phyloP scores from a whole-genome alignment of 2,797 vertebrate genomes.

The Sebastes jordani region DNA sequence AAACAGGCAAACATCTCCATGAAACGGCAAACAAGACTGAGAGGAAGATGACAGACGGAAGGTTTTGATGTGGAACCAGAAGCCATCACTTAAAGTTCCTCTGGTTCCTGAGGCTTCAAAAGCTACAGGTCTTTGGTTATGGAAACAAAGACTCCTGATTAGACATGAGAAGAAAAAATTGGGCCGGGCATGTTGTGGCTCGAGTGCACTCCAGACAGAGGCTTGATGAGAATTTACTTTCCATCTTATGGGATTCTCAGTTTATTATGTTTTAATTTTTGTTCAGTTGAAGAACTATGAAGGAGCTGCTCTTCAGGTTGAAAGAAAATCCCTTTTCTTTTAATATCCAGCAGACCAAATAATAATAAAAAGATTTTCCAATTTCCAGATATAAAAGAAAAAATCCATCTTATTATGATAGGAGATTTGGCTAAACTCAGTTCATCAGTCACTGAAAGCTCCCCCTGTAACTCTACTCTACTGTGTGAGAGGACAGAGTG shows the following conservation, averaged over 20 bases:
- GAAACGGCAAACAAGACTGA: conserved; percentile 23
- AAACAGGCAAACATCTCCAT: conserved; percentile 25
- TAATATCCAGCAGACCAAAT: neutral
- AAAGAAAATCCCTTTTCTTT: neutral
- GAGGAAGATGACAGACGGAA: conserved; percentile 22
- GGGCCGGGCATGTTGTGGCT: conserved; percentile 37
- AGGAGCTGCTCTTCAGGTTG: neutral
- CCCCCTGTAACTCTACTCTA: neutral
- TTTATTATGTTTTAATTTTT: conserved; percentile 6
- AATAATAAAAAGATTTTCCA: neutral
- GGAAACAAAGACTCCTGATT: conserved; percentile 55
- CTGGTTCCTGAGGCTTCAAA: conserved; percentile 22
- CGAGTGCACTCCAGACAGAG: conserved; percentile 6
- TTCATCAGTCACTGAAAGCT: conserved; percentile 6
- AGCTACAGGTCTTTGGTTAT: conserved; percentile 14
- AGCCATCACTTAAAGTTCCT: conserved; percentile 53
- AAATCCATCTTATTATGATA: neutral
- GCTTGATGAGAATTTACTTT: conserved; percentile 21
- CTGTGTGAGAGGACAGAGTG: conserved; percentile 2
- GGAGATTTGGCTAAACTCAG: neutral
- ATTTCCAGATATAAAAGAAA: conserved; percentile 6
- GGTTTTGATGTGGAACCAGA: conserved; percentile 44
- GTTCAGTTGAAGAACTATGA: neutral
- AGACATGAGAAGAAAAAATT: conserved; percentile 30
- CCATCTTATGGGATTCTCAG: neutral